Evolutionary conservation across 2,888 invertebrate genomes (phyloP), one percentile per base, ranked within the genome.

Genomic region (Syritta pipiens): DNA sequence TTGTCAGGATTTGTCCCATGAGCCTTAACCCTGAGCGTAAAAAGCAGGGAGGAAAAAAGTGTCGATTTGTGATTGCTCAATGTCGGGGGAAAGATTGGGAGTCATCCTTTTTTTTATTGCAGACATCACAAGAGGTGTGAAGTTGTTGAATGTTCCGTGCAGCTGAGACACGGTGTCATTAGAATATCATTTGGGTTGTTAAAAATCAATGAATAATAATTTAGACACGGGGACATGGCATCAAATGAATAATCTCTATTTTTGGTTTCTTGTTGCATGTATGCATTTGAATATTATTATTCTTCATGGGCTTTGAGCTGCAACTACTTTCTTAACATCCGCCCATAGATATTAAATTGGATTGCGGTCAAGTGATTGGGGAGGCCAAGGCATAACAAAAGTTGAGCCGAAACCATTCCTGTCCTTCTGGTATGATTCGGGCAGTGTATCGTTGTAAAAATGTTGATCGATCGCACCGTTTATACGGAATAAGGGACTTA

Each of bases 331-430:
- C 4, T 32, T 32, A 9, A 32, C 32, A 32, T 32, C 9, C 32
- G 32, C 32, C 44, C 81, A 76, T 20, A 76, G 22, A 37, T 81
- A 68, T 28, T 75, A 57, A 35, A 68, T 74, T 26, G 57, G 68
- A 35, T 81, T 81, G 30, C 62, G 55, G 26, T 75, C 62, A 1
- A 75, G 65, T 2, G 46, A 69, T 10, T 65, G 62, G 7, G 81
- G 51, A 5, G 75, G 60, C 62, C 71, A 81, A 9, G 60, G 62
- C 30, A 71, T 35, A 26, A 57, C 37, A 22, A 55, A 2, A 32
- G 32, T n/a, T n/a, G 7, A 10, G 3, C n/a, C 4, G 5, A 32
- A 32, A 32, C 3, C n/a, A 32, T 10, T 32, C 10, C 10, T 2
- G n/a, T 9, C 1, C 12, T 37, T 42, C 48, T 10, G 37, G 19